phyloP scores from a whole-genome alignment of 2,113 vertebrate species.

The Psophia crepitans region DNA sequence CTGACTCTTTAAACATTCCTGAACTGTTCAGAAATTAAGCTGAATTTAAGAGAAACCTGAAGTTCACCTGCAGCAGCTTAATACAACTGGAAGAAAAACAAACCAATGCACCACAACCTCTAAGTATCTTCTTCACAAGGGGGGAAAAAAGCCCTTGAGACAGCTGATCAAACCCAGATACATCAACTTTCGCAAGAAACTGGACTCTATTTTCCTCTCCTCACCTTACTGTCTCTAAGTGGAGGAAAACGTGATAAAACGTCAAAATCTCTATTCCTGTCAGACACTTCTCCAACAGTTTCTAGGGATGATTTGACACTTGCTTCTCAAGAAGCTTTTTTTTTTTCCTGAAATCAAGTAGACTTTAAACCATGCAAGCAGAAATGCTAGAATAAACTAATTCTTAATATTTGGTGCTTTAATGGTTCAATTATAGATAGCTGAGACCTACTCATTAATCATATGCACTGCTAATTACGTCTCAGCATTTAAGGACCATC shows the following conservation, averaged over 20 bases:
- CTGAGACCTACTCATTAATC: not conserved
- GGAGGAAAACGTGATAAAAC: not conserved
- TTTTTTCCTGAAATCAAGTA: not conserved
- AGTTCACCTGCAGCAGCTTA: not conserved
- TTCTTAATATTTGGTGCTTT: not conserved
- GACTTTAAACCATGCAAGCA: not conserved
- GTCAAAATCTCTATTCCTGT: not conserved
- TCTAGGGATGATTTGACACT: not conserved
- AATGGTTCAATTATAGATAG: not conserved
- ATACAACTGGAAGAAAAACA: not conserved
- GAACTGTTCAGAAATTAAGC: not conserved
- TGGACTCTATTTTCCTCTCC: not conserved
- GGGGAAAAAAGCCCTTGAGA: not conserved
- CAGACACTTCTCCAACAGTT: not conserved
- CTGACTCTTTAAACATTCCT: not conserved
- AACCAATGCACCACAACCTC: too few relatives aligned
- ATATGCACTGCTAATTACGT: constrained; percentile 34
- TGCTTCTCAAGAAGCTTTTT: not conserved
- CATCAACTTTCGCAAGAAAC: not conserved
- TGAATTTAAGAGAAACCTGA: not conserved
- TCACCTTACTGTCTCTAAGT: not conserved
- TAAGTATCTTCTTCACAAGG: not conserved
- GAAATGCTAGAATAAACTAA: not conserved
- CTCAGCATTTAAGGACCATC: constrained; percentile 5
- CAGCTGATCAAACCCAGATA: not conserved